Evolutionary conservation across 2,797 vertebrate genomes (phyloP).

Genomic region (Sebastes hopkinsi): DNA sequence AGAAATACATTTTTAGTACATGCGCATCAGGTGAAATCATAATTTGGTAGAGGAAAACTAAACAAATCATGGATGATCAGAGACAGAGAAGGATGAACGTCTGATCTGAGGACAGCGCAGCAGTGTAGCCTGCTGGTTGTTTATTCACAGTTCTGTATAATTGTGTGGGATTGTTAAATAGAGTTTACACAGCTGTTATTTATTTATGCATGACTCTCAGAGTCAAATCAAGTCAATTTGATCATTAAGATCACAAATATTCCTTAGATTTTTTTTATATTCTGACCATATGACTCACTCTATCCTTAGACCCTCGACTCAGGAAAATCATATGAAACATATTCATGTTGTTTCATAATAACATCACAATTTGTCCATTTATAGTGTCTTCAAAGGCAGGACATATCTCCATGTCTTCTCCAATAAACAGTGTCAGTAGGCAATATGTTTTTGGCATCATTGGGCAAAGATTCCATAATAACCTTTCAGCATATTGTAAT

Average conservation of each 20-base stretch:
- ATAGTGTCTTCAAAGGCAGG: not conserved
- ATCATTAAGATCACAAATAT: not conserved
- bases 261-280: no score
- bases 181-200: not conserved
- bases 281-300: no score
- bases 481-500: no score
- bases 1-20: not conserved
- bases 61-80: not conserved
- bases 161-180: not conserved
- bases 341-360: not conserved
- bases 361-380: not conserved
- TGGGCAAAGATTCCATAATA: no score
- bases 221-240: not conserved
- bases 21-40: not conserved
- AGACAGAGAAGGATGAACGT: not conserved
- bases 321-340: not conserved
- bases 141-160: not conserved
- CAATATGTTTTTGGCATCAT: no score
- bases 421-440: not conserved
- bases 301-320: not conserved
- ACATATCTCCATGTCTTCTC: not conserved
- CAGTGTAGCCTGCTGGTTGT: conserved; percentile 36
- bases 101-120: conserved; percentile 12
- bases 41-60: not conserved
- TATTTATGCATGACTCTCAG: not conserved